Percentiles rank a stretch among this genome's conserved stretches.
These are phyloP conservation scores for Vicugna pacos DNA, from an alignment of 2,113 vertebrate genomes.

Conservation along the genomic window DNA sequence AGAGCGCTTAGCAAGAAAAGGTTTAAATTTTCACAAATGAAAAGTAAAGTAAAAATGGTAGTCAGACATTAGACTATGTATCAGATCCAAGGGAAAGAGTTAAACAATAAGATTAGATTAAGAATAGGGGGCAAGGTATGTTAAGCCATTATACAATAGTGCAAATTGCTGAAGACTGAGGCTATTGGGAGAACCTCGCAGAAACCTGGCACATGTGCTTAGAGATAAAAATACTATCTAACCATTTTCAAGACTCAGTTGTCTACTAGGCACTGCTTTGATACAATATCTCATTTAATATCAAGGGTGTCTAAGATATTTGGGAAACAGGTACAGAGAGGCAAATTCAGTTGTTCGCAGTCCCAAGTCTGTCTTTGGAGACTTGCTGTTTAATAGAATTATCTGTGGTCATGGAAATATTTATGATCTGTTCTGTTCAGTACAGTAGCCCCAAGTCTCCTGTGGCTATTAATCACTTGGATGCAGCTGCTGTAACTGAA, in stretches of 20 bases:
- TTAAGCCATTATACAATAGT: not conserved
- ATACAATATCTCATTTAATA: not conserved
- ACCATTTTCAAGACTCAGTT: not conserved
- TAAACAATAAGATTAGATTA: not conserved
- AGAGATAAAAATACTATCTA: not conserved
- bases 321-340: not conserved
- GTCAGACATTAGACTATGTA: not conserved
- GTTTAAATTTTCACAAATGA: not conserved
- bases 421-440: not conserved
- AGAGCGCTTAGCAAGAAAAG: not conserved
- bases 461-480: not conserved
- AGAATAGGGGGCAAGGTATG: not conserved
- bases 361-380: not conserved
- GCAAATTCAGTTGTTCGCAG: not conserved
- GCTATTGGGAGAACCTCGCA: not conserved
- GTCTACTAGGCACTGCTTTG: not conserved
- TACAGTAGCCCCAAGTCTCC: not conserved
- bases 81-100: not conserved
- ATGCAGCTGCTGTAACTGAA: not conserved
- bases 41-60: not conserved
- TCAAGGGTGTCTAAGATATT: not conserved
- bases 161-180: not conserved
- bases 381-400: not conserved
- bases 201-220: not conserved
- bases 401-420: not conserved